These are phyloP conservation scores for Ataeniobius toweri DNA, from an alignment of 2,797 vertebrate genomes.

Conservation along the genomic window DNA sequence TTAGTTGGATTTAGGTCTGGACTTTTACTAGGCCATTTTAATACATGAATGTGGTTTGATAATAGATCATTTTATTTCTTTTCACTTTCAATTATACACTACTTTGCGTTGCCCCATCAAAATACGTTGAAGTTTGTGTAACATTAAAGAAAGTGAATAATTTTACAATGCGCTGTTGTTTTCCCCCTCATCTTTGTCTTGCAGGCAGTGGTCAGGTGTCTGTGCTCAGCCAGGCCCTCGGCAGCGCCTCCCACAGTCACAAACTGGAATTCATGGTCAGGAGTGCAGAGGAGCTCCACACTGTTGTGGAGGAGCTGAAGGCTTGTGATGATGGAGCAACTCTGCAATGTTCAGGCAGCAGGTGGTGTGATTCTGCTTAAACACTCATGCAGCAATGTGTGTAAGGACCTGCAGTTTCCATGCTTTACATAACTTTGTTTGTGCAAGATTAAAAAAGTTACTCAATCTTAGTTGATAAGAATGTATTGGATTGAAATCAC, in stretches of 20 bases:
- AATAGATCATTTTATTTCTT: too few species aligned
- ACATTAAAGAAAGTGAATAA: neutral
- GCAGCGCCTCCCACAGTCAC: constrained; percentile 66
- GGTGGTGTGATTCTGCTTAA: constrained; percentile 66
- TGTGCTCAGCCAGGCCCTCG: constrained; percentile 74
- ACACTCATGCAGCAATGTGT: neutral
- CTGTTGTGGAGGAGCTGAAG: constrained; percentile 77
- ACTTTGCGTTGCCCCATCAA: neutral
- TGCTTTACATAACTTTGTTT: neutral
- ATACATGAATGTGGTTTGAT: too few species aligned
- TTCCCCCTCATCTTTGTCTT: constrained; percentile 35
- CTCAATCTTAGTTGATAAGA: neutral
- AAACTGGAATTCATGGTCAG: constrained; percentile 84
- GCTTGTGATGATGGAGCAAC: constrained; percentile 65
- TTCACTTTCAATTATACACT: too few species aligned
- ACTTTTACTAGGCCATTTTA: too few species aligned
- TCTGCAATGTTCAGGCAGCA: constrained; percentile 73
- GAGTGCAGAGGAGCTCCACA: constrained; percentile 68
- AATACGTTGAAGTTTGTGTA: neutral
- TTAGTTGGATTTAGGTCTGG: too few species aligned
- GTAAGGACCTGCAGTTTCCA: neutral
- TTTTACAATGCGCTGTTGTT: constrained; percentile 4
- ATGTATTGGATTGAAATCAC: neutral
- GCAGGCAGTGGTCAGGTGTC: constrained; percentile 79
- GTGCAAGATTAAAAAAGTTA: neutral